Evolutionary conservation across 2,797 vertebrate genomes (phyloP), one percentile per base, ranked within the genome.

Genomic region (Sebastolobus alascanus): DNA sequence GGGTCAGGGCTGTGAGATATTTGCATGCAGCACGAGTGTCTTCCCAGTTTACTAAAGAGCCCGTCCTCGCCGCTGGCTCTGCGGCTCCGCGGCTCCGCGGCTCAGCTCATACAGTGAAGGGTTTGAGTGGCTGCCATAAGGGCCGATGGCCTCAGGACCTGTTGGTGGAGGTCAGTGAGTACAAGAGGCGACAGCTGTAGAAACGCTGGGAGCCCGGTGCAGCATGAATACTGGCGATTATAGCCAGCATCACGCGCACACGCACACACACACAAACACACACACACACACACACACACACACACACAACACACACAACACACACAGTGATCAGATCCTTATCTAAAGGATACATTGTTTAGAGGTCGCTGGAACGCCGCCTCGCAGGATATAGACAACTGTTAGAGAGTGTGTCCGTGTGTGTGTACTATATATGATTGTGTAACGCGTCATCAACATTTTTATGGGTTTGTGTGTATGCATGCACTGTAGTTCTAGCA

Each of bases 331-430:
- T 93, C 92, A 92, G 93, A 93, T 93, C 85, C 68, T 93, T 93
- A 94, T 95, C 94, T 94, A 92, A 93, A 91, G 91, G 88, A 94
- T 84, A 93, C 90, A 94, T 94, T 95, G 95, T 96, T 95, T 86
- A 78, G 89, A 92, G 90, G 89, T 90, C 10, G 50, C 78, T 79
- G 56, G 50, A 86, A 84, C 74, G 52, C 84, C n/a, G 73, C 85
- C 90, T 89, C 84, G 88, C 91, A 93, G 92, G 92, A 95, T 93
- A 86, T 88, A 83, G 82, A 79, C 87, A 50, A 31, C 90, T 75
- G 82, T 88, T 86, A 74, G 89, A 90, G 79, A 91, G 91, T 73
- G 90, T 89, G 77, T 84, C 72, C 25, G 29, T 82, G 80, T 83
- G 80, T 83, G 77, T 12, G 50, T 77, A 61, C 68, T 43, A 29